Base-by-base conservation (phyloP, 1,140 invertebrate species). In the Bombus breviceps region DNA sequence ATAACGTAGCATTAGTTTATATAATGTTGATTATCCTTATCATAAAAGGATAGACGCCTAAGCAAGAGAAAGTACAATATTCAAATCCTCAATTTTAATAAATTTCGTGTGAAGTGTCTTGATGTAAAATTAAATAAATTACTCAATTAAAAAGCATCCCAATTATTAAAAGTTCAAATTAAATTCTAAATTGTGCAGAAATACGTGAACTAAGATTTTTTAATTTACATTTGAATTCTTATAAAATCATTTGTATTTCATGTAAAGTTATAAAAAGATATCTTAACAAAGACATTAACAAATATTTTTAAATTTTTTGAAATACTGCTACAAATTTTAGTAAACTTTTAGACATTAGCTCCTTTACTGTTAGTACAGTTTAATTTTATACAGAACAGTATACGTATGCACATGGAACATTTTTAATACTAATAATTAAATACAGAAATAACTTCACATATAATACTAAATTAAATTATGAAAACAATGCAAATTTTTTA, bases 51-150 rank as follows among this genome's bases (percentile, higher is more conserved):
- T 10, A 43, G 15, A 22, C 68, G 71, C 37, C 84, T 82, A 71
- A 83, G 80, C 57, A 76, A 86, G n/a, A 82, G 39, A 82, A 82
- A 74, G 41, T 76, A 53, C 15, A 81, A 64, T 53, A 62, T 81
- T 74, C 15, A 62, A 28, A 64, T 71, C 22, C 43, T 32, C 53
- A 69, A 72, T 86, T 83, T 77, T 9, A 41, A 69, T 62, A 39
- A 80, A 64, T 59, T 64, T 75, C 0, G 18, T 41, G 53, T 57
- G 13, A 57, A 39, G 10, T 32, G 34, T 28, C 62, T 47, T 8
- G 39, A 15, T 32, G 12, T n/a, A 47, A 37, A 13, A 32, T 34
- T 78, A 32, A 25, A 78, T 64, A 73, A 32, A 12, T 18, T 15
- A n/a, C 15, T 47, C n/a, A 2, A 34, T 32, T 47, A 39, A 39